These are phyloP conservation scores for Spizella passerina DNA, from an alignment of 2,797 vertebrate species.

Conservation along the genomic window DNA sequence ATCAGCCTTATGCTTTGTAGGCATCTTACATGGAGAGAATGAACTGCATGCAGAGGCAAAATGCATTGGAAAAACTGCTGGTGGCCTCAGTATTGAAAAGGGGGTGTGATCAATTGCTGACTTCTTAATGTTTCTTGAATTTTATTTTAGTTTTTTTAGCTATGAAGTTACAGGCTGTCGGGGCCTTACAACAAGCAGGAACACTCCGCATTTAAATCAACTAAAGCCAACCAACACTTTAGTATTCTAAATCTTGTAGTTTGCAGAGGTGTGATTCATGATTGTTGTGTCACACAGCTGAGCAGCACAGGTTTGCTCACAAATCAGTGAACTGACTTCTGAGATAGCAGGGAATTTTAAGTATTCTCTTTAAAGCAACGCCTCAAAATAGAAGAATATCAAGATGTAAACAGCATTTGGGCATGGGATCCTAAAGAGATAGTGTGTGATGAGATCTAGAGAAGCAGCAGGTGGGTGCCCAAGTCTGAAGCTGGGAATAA, in stretches of 20 bases:
- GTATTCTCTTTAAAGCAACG: neutral
- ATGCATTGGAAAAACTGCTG: neutral
- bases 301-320: neutral
- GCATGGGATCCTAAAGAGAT: neutral
- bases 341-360: neutral
- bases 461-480: neutral
- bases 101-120: neutral
- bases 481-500: neutral
- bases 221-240: neutral
- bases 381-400: neutral
- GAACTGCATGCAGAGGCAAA: neutral
- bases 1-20: neutral
- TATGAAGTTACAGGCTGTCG: neutral
- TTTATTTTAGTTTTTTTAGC: neutral
- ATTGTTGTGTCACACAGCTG: neutral
- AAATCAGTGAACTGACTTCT: neutral
- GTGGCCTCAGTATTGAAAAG: neutral
- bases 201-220: fast-evolving
- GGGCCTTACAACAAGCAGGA: neutral
- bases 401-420: neutral
- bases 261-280: neutral
- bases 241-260: neutral
- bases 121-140: neutral
- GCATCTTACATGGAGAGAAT: neutral
- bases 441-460: neutral